Percentiles rank a stretch among this genome's conserved stretches.
These are phyloP conservation scores for Pterocles burchelli DNA, from an alignment of 2,113 vertebrate species.

Conservation along the genomic window DNA sequence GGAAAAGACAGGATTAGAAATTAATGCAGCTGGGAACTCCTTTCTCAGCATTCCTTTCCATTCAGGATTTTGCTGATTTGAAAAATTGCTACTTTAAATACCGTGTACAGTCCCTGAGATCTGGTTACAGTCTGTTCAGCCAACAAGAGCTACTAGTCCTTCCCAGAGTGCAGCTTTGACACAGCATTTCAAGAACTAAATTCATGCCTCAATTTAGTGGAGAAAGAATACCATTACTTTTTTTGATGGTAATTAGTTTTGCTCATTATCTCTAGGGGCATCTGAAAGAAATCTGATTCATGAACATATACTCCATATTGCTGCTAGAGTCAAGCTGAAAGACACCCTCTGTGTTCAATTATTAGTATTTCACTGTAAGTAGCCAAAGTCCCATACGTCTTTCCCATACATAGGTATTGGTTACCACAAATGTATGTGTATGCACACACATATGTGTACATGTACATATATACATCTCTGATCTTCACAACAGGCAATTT, in stretches of 20 bases:
- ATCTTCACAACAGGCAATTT: neutral
- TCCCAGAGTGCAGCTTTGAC: neutral
- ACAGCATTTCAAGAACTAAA: neutral
- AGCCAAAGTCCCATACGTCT: neutral
- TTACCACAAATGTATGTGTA: neutral
- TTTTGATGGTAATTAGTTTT: neutral
- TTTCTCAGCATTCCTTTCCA: neutral
- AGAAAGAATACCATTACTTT: neutral
- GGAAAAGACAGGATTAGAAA: neutral
- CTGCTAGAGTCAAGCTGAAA: neutral
- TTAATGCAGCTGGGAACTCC: neutral
- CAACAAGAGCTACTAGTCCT: neutral
- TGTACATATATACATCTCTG: neutral
- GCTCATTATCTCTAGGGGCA: neutral
- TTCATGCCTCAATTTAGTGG: neutral
- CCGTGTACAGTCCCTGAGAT: neutral
- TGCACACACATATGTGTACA: rapidly evolving
- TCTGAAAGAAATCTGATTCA: neutral
- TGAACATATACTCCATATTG: neutral
- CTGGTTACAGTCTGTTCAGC: neutral
- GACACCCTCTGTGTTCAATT: neutral
- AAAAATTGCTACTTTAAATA: neutral
- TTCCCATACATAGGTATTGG: neutral
- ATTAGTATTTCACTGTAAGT: neutral
- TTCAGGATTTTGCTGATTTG: neutral